Evolutionary conservation across 2,113 vertebrate genomes (phyloP).

Genomic region (Sminthopsis crassicaudata): DNA sequence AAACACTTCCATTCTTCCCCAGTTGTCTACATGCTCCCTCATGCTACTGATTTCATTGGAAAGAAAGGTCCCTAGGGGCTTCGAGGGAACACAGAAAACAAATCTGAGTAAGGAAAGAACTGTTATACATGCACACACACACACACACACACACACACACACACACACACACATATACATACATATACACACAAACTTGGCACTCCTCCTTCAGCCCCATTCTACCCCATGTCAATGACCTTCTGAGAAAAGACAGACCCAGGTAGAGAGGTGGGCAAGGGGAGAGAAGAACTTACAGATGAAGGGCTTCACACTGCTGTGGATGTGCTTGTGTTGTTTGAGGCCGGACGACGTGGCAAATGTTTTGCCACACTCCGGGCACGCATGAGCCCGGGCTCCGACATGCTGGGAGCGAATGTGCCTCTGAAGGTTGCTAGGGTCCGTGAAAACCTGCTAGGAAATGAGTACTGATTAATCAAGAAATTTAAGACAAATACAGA

Average conservation of each 20-base stretch:
- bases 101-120: not conserved
- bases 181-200: not conserved
- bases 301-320: conserved; percentile 99
- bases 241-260: conserved; percentile 68
- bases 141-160: not conserved
- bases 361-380: conserved; percentile 99
- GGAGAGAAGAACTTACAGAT: conserved; percentile 96
- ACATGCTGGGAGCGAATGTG: conserved; percentile 99
- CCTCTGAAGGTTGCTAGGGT: conserved; percentile 99
- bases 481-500: conserved; percentile 79
- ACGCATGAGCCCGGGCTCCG: conserved; percentile 97
- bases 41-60: conserved; percentile 65
- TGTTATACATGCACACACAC: not conserved
- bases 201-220: not conserved
- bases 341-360: conserved; percentile 99
- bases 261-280: conserved; percentile 50
- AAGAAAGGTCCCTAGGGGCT: conserved; percentile 63
- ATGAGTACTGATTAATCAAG: conserved; percentile 91
- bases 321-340: conserved; percentile 99
- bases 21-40: not conserved
- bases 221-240: conserved; percentile 27
- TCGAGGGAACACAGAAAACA: conserved; percentile 37
- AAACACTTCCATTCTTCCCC: conserved; percentile 48
- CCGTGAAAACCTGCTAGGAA: conserved; percentile 99
- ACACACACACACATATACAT: too few species aligned